phyloP scores from a whole-genome alignment of 1,140 invertebrate genomes.

The Mesaphorura yosii region DNA sequence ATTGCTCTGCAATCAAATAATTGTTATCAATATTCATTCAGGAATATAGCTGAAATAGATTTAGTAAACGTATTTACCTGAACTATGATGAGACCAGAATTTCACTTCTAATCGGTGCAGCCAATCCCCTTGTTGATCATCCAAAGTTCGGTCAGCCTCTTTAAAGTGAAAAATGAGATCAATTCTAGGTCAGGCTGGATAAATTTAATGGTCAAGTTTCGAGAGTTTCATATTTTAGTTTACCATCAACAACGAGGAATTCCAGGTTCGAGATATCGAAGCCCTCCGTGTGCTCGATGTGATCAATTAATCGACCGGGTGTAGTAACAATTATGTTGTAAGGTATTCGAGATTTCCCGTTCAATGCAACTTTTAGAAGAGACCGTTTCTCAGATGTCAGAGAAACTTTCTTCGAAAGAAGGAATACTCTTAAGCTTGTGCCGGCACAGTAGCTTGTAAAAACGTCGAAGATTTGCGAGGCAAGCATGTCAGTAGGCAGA shows the following conservation, averaged over 20 bases:
- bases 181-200: no score
- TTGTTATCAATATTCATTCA: background rate
- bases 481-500: slow-evolving; percentile 82
- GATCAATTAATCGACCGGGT: slow-evolving; percentile 82
- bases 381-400: slow-evolving; percentile 62
- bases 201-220: no score
- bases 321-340: slow-evolving; percentile 84
- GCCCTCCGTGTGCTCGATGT: slow-evolving; percentile 74
- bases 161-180: no score
- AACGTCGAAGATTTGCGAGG: slow-evolving; percentile 74
- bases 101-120: slow-evolving; percentile 49
- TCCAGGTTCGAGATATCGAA: slow-evolving; percentile 65
- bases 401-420: slow-evolving; percentile 58
- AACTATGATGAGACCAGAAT: slow-evolving; percentile 27
- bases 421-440: slow-evolving; percentile 57
- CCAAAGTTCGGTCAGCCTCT: slow-evolving; percentile 88
- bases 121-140: slow-evolving; percentile 83
- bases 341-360: slow-evolving; percentile 22
- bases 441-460: slow-evolving; percentile 59
- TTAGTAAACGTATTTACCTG: slow-evolving; percentile 5
- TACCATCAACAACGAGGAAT: slow-evolving; percentile 81
- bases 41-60: background rate
- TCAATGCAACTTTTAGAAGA: slow-evolving; percentile 43
- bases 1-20: slow-evolving; percentile 1
- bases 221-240: no score